phyloP scores from a whole-genome alignment of 2,113 vertebrate species.

The Orientallactaga bullata region DNA sequence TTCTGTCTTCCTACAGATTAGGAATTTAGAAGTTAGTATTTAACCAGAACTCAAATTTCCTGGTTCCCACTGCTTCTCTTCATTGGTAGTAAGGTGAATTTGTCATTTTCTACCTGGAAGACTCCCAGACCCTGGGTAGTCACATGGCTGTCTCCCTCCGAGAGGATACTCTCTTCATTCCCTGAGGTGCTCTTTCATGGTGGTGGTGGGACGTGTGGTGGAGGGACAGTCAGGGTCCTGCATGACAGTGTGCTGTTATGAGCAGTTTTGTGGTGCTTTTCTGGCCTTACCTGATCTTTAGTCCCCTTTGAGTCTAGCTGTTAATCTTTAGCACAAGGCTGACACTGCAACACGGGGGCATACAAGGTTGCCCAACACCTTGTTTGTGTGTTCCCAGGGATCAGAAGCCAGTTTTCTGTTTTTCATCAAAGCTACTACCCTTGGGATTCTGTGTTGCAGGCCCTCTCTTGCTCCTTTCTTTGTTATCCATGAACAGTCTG shows the following conservation, averaged over 20 bases:
- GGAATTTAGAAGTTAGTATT: constrained; percentile 68
- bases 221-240: neutral
- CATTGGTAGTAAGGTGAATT: neutral
- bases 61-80: constrained; percentile 31
- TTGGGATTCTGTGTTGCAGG: constrained; percentile 33
- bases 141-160: neutral
- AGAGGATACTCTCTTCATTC: neutral
- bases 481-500: neutral
- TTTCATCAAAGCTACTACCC: neutral
- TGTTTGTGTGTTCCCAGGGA: constrained; percentile 76
- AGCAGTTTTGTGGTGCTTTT: constrained; percentile 28
- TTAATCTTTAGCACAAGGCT: constrained; percentile 80
- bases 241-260: neutral
- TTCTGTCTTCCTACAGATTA: constrained; percentile 59
- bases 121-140: neutral
- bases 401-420: constrained; percentile 62
- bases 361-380: constrained; percentile 73
- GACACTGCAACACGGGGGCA: constrained; percentile 46
- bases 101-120: neutral
- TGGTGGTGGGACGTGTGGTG: neutral
- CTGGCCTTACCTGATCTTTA: constrained; percentile 64
- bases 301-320: constrained; percentile 59
- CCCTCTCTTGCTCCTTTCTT: neutral
- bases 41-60: constrained; percentile 53
- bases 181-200: neutral